Percentiles rank a stretch among this genome's conserved stretches.
phyloP scores from a whole-genome alignment of 2,888 invertebrate species.

The Chromoteleia sp. region DNA sequence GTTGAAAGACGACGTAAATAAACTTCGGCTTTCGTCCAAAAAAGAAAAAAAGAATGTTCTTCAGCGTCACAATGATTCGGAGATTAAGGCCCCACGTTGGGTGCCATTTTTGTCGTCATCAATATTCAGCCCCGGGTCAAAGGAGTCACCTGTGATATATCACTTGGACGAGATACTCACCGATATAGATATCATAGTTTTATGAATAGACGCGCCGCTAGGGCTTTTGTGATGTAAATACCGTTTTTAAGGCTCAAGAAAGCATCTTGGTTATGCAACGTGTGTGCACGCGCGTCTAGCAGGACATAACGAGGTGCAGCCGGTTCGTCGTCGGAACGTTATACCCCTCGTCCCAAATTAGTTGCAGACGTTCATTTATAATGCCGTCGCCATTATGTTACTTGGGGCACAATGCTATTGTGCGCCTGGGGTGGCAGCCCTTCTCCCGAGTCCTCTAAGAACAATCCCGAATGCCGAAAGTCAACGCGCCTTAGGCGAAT shows the following conservation, averaged over 20 bases:
- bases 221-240: conserved; percentile 53
- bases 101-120: conserved; percentile 9
- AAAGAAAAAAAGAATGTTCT: conserved; percentile 1
- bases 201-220: conserved; percentile 19
- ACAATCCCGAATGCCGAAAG: conserved; percentile 66
- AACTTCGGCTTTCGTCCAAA: conserved; percentile 20
- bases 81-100: conserved; percentile 25
- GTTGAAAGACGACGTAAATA: conserved; percentile 38
- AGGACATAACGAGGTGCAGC: conserved; percentile 55
- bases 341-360: conserved; percentile 78
- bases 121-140: conserved; percentile 32
- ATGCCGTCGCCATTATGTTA: conserved; percentile 78
- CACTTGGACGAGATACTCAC: not conserved
- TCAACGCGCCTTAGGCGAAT: conserved; percentile 70
- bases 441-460: conserved; percentile 51
- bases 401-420: conserved; percentile 79
- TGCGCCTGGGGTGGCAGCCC: conserved; percentile 68
- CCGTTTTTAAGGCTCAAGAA: conserved; percentile 39
- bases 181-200: conserved; percentile 55
- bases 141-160: conserved; percentile 41
- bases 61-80: conserved; percentile 8
- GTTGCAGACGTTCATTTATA: conserved; percentile 83
- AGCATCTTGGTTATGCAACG: conserved; percentile 60
- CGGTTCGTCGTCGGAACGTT: conserved; percentile 60
- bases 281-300: conserved; percentile 58